phyloP scores from a whole-genome alignment of 2,797 vertebrate species.

The Anableps anableps region DNA sequence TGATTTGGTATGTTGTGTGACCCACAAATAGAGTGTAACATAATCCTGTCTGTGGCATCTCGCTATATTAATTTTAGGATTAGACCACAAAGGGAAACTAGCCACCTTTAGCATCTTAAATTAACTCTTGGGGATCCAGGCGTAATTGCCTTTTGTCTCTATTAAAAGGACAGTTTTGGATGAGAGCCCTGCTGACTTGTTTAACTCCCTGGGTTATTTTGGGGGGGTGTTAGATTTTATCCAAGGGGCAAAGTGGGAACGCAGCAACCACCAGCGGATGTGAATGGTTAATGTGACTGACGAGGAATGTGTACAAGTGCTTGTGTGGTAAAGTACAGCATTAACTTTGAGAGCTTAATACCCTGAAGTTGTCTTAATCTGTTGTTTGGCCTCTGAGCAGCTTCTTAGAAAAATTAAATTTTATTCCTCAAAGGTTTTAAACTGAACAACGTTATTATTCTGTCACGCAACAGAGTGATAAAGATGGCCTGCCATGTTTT shows the following conservation, averaged over 20 bases:
- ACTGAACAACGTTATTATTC: background rate
- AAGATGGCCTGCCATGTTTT: background rate
- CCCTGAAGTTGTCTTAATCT: conserved; percentile 46
- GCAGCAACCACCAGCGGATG: conserved; percentile 60
- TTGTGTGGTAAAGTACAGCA: conserved; percentile 34
- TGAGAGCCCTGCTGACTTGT: conserved; percentile 70
- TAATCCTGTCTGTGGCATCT: conserved; percentile 56
- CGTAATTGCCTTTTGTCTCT: conserved; percentile 80
- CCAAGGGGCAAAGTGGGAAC: conserved; percentile 48
- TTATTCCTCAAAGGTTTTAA: background rate
- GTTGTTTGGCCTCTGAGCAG: conserved; percentile 53
- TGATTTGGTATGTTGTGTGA: conserved; percentile 16
- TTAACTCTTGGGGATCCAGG: conserved; percentile 64
- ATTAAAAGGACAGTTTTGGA: conserved; percentile 70
- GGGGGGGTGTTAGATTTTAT: conserved; percentile 73
- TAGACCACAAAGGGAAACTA: conserved; percentile 70
- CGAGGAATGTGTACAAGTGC: conserved; percentile 43
- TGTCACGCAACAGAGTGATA: background rate
- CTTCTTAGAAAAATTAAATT: conserved; percentile 27
- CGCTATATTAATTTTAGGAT: conserved; percentile 73
- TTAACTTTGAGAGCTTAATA: conserved; percentile 51
- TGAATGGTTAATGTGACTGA: conserved; percentile 78
- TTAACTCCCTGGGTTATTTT: conserved; percentile 79
- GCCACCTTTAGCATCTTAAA: conserved; percentile 73
- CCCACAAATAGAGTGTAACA: conserved; percentile 62